Percentiles rank a stretch among this genome's conserved stretches.
Conservation (phyloP, 2,113 vertebrate genomes). For the Melanocharis versteri region DNA sequence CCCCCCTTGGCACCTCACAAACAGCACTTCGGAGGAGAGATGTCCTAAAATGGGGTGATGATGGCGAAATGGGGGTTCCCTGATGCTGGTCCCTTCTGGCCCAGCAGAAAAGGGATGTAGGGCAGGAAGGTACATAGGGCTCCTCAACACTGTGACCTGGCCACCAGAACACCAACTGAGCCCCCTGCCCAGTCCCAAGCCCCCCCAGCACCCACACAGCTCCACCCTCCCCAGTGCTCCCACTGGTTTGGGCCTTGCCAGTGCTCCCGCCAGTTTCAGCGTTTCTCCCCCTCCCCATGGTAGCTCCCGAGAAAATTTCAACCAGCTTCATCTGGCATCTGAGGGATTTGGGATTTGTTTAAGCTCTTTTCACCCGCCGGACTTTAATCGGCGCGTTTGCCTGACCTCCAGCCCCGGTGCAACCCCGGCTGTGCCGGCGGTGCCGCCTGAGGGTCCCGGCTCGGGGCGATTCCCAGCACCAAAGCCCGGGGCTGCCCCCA, state of each 20-base stretch:
- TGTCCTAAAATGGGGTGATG: neutral
- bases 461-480: neutral
- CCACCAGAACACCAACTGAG: rapidly evolving
- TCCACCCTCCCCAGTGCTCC: neutral
- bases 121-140: neutral
- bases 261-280: neutral
- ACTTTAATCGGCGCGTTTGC: slow-evolving; percentile 62
- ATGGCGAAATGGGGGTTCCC: rapidly evolving
- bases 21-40: neutral
- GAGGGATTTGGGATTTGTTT: slow-evolving; percentile 69
- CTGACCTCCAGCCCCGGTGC: slow-evolving; percentile 36
- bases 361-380: slow-evolving; percentile 68
- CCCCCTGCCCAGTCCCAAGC: neutral
- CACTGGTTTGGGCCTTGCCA: neutral
- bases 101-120: neutral
- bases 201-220: neutral
- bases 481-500: neutral
- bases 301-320: neutral
- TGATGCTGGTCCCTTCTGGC: neutral
- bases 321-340: slow-evolving; percentile 56
- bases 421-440: neutral
- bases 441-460: neutral
- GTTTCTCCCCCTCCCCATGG: rapidly evolving
- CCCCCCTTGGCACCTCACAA: neutral
- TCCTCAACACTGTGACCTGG: neutral